Base-by-base conservation (phyloP, 2,113 vertebrate species). In the Polypterus bichir region DNA sequence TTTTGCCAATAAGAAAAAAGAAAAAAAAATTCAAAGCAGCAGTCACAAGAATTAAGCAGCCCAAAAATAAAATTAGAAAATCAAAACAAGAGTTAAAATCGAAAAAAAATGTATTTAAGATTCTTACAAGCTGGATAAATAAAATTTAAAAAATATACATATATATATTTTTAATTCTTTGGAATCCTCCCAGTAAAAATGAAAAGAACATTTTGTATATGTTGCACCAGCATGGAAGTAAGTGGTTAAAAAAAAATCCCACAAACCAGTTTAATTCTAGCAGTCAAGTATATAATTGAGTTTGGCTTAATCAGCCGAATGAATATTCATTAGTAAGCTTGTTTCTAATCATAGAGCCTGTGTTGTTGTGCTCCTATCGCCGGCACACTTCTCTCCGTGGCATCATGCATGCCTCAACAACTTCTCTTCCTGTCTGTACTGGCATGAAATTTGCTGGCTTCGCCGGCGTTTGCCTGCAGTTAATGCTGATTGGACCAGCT, bases 401-500 rank as follows among this genome's bases (percentile, higher is more conserved):
- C 76, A 74, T 78, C 83, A 76, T 81, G 81, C 86, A 85, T 87
- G 83, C 88, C 84, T 89, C 83, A 83, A 81, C 88, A 86, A 83
- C 84, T 81, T 83, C 80, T 82, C 87, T 86, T 83, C 82, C 81
- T 88, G 82, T 86, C 83, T 48, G 77, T 80, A 78, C 83, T 87
- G 88, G 86, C 88, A 86, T 83, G 85, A 88, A 83, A 80, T 81
- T 87, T 79, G 79, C 81, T 82, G 83, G 78, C 84, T 88, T 85
- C 80, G 82, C 89, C 86, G 82, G 83, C 82, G 84, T 87, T 86
- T 81, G 88, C 90, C 85, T 70, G 73, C 75, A 79, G 88, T 86
- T 83, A 83, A 87, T 89, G 71, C 85, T 87, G 89, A 97, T 96
- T 95, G 93, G 93, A 88, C 91, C 90, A 86, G 90, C 89, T 85